These are phyloP conservation scores for Heteromyza rotundicornis DNA, from an alignment of 2,888 invertebrate genomes.

Conservation along the genomic window DNA sequence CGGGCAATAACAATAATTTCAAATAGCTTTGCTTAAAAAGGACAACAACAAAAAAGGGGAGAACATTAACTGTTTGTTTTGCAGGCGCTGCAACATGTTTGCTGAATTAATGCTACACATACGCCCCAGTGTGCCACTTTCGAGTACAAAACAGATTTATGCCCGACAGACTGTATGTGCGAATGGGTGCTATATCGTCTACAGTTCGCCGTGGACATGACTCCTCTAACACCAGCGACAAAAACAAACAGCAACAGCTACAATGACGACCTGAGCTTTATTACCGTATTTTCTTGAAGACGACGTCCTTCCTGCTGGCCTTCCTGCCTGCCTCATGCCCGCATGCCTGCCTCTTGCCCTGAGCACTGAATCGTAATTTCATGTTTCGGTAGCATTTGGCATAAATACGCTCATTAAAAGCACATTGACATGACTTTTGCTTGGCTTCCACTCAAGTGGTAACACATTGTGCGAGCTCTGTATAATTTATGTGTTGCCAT, in stretches of 20 bases:
- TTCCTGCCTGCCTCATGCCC: too few relatives aligned
- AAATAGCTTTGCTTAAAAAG: slow-evolving; percentile 26
- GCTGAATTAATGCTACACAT: slow-evolving; percentile 21
- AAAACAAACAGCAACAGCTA: not conserved
- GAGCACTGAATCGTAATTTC: slow-evolving; percentile 7
- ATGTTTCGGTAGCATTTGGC: slow-evolving; percentile 38
- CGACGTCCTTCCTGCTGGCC: not conserved
- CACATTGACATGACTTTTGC: slow-evolving; percentile 40
- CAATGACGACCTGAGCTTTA: not conserved
- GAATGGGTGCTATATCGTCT: not conserved
- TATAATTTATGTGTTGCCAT: not conserved
- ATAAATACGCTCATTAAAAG: slow-evolving; percentile 45
- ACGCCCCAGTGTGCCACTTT: slow-evolving; percentile 25
- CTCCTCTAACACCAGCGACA: too few relatives aligned
- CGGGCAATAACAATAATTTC: slow-evolving; percentile 45
- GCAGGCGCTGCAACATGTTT: slow-evolving; percentile 19
- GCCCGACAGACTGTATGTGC: slow-evolving; percentile 35
- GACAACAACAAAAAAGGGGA: too few relatives aligned
- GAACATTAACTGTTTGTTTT: too few relatives aligned
- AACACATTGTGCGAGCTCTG: not conserved
- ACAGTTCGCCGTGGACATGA: not conserved
- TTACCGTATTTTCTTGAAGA: not conserved
- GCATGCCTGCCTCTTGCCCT: too few relatives aligned
- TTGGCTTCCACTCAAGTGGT: not conserved
- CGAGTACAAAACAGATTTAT: slow-evolving; percentile 39